Conservation (phyloP, 2,113 vertebrate genomes). For the Okapia johnstoni region DNA sequence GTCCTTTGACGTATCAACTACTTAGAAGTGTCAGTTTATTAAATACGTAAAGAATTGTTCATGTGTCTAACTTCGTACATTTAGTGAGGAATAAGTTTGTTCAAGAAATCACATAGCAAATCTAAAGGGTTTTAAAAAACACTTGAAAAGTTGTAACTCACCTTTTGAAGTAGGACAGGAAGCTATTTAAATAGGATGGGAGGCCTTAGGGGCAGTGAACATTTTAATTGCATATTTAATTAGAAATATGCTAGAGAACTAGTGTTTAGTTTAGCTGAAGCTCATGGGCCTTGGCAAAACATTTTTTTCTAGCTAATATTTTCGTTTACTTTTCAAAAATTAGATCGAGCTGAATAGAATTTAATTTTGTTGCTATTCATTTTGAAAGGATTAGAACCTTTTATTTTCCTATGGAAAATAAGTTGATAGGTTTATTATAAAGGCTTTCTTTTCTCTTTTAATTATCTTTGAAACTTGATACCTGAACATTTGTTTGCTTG, state of each 20-base stretch:
- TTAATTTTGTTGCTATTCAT: conserved; percentile 76
- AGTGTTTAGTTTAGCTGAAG: conserved; percentile 71
- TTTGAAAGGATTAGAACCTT: conserved; percentile 72
- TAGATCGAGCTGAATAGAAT: conserved; percentile 68
- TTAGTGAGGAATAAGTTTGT: conserved; percentile 8
- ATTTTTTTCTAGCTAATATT: conserved; percentile 71
- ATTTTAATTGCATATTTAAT: conserved; percentile 85
- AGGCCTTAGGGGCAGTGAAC: conserved; percentile 74
- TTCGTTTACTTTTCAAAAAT: conserved; percentile 70
- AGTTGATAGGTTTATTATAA: conserved; percentile 66
- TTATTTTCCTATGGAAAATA: conserved; percentile 66
- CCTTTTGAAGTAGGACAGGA: conserved; percentile 74
- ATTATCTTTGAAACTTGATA: conserved; percentile 60
- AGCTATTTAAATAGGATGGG: conserved; percentile 73
- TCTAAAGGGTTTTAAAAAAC: conserved; percentile 41
- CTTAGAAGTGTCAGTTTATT: not conserved
- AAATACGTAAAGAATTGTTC: not conserved
- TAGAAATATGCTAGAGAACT: conserved; percentile 74
- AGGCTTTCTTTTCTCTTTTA: conserved; percentile 67
- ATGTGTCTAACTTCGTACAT: not conserved
- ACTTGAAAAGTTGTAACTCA: conserved; percentile 59
- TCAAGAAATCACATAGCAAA: conserved; percentile 24
- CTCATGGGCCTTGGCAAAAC: conserved; percentile 74
- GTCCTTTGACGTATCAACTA: not conserved
- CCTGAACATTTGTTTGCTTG: conserved; percentile 58